phyloP scores from a whole-genome alignment of 2,888 invertebrate genomes.

The Leptinotarsa tumamoca region DNA sequence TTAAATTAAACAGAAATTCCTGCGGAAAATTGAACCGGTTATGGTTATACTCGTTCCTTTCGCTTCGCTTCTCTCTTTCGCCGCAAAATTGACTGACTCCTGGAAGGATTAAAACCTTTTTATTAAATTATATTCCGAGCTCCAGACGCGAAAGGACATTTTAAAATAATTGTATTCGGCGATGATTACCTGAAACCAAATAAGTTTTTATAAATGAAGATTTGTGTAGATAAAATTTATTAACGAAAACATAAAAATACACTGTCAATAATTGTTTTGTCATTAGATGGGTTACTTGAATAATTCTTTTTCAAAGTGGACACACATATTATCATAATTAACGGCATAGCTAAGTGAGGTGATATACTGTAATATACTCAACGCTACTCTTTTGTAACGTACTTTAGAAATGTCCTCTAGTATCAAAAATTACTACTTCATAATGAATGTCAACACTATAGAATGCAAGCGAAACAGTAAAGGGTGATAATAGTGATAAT shows the following conservation, averaged over 20 bases:
- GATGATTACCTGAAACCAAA: background rate
- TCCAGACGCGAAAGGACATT: constrained; percentile 2
- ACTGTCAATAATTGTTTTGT: too few relatives aligned
- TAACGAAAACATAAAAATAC: background rate
- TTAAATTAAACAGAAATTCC: constrained; percentile 16
- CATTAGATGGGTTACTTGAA: too few relatives aligned
- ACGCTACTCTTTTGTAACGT: too few relatives aligned
- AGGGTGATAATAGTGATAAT: too few relatives aligned
- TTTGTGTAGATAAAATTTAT: background rate
- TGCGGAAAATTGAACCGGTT: constrained; percentile 16
- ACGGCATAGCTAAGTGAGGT: too few relatives aligned
- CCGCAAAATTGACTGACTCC: constrained; percentile 5
- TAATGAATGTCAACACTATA: too few relatives aligned
- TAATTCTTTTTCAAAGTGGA: too few relatives aligned
- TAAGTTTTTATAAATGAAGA: background rate
- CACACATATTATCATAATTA: too few relatives aligned
- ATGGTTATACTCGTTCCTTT: constrained; percentile 4
- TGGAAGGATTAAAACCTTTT: constrained; percentile 11
- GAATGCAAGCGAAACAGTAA: too few relatives aligned
- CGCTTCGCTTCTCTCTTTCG: constrained; percentile 4
- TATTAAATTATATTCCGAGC: background rate
- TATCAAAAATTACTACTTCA: too few relatives aligned
- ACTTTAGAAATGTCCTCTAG: too few relatives aligned
- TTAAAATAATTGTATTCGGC: background rate
- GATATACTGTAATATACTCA: too few relatives aligned